Evolutionary conservation across 2,888 invertebrate genomes (phyloP).

Genomic region (Sinohyriopsis cumingii): DNA sequence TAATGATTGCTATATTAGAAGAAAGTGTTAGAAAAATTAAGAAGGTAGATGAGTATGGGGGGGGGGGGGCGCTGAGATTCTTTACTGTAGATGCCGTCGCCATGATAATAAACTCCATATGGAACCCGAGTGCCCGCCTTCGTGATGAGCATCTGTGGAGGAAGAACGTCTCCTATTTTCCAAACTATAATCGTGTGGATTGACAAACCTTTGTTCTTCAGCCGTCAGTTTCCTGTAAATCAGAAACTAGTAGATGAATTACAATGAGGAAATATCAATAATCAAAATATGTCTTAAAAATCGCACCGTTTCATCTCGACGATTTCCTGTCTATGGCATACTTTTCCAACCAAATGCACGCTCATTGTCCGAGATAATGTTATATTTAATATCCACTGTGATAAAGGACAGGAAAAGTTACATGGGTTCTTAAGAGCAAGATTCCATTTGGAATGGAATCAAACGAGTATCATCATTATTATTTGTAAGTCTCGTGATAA

Average conservation of each 20-base stretch:
- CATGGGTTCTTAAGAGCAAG: too few relatives aligned
- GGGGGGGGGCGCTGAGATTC: neutral
- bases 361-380: too few relatives aligned
- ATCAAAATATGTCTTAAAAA: neutral
- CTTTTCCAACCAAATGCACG: too few relatives aligned
- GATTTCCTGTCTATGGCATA: too few relatives aligned
- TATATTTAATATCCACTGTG: too few relatives aligned
- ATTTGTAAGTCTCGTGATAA: too few relatives aligned
- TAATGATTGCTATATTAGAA: constrained; percentile 2
- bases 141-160: constrained; percentile 8
- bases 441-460: too few relatives aligned
- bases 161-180: neutral
- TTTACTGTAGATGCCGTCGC: constrained; percentile 23
- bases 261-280: neutral
- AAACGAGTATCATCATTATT: too few relatives aligned
- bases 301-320: neutral
- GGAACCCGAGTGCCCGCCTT: constrained; percentile 35
- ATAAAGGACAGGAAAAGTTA: too few relatives aligned
- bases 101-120: constrained; percentile 47
- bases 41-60: neutral
- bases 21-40: constrained; percentile 4
- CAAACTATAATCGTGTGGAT: constrained; percentile 4
- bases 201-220: constrained; percentile 34
- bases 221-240: constrained; percentile 26
- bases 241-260: neutral